Base-by-base conservation (phyloP, 2,888 invertebrate genomes). In the Tinea trinotella region DNA sequence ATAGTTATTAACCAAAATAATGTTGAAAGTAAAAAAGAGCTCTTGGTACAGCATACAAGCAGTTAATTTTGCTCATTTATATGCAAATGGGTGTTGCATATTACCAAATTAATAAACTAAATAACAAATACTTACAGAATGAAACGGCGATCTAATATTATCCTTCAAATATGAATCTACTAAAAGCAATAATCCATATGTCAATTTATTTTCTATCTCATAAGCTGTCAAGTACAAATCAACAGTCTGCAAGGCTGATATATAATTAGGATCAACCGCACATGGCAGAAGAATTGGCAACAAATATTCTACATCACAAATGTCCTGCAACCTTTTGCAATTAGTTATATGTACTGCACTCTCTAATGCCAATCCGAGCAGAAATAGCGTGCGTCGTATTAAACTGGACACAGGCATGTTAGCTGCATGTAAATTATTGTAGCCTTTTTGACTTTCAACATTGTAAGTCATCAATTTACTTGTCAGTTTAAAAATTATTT, bases 121-220 rank as follows among this genome's bases (percentile, higher is more conserved):
- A 44, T 48, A 52, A 53, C 10, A 15, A 49, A 57, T 63, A 77
- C 86, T 83, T 75, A 92, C 91, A 72, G 90, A 86, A 61, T 91
- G 89, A 66, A 88, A 90, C 7, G 92, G 91, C 0, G 93, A 92
- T 18, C 87, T 87, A 1, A 94, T 82, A 68, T 93, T 91, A 1
- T 68, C 64, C 54, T 88, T 83, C n/a, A 93, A 68, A 58, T 71
- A 69, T 0, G 76, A 75, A 67, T 90, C 88, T 1, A 90, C 66
- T 58, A 87, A 64, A 56, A 74, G 63, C 54, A 89, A 70, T 59
- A 81, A 59, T 55, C 76, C 70, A 65, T 82, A 67, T 20, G 74
- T 68, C 58, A 88, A 65, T 59, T 76, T 68, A 67, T 80, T 72
- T 62, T 82, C 78, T 61, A 76, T 70, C 66, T 87, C 72, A 80